phyloP scores from a whole-genome alignment of 2,888 invertebrate genomes.

The Scaptomyza tumidula region DNA sequence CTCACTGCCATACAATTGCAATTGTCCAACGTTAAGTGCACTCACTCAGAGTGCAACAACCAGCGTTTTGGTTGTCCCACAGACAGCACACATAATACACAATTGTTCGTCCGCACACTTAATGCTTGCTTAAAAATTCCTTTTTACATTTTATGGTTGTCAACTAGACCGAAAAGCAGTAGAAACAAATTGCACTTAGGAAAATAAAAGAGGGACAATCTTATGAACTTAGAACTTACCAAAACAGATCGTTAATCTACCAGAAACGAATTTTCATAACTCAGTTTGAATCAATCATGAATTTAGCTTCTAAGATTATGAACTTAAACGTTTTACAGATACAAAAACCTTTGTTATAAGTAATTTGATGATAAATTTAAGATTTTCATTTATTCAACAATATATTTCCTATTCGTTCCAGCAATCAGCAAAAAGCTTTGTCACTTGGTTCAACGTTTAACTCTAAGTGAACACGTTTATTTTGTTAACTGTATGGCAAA shows the following conservation, averaged over 20 bases:
- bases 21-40: slow-evolving; percentile 23
- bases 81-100: background rate
- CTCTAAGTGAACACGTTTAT: background rate
- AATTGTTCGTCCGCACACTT: slow-evolving; percentile 7
- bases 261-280: no score
- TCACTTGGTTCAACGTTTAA: background rate
- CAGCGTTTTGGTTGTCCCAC: background rate
- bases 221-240: no score
- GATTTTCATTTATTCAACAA: no score
- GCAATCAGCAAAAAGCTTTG: no score
- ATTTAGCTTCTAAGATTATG: no score
- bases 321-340: no score
- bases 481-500: slow-evolving; percentile 11
- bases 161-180: slow-evolving; percentile 23
- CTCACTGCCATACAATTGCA: slow-evolving; percentile 7
- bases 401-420: no score
- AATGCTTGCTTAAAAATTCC: slow-evolving; percentile 13
- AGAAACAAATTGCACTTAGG: background rate
- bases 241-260: no score
- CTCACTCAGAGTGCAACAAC: slow-evolving; percentile 14
- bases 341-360: no score
- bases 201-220: no score
- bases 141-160: slow-evolving; percentile 36
- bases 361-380: no score
- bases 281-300: no score